Conservation (phyloP, 1,140 invertebrate species). For the Bradysia coprophila region DNA sequence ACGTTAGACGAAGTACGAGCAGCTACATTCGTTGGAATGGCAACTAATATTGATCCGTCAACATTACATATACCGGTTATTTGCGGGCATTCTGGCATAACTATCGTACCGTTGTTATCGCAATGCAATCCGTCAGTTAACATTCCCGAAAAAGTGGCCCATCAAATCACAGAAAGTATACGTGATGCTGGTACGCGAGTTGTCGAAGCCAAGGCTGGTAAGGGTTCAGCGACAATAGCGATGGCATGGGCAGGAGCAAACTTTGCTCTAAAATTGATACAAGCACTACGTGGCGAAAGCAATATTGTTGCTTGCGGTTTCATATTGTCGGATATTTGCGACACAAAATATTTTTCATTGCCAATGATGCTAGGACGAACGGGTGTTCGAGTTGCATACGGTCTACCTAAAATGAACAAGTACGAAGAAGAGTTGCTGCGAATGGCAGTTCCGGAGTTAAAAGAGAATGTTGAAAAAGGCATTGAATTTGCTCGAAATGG, state of each 20-base stretch:
- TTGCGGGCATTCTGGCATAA: slow-evolving; percentile 47
- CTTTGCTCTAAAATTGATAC: slow-evolving; percentile 7
- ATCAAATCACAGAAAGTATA: slow-evolving; percentile 28
- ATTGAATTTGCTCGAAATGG: too few relatives aligned
- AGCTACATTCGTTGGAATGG: slow-evolving; percentile 40
- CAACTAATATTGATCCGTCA: slow-evolving; percentile 28
- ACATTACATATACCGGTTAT: slow-evolving; percentile 44
- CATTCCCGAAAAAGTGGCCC: slow-evolving; percentile 29
- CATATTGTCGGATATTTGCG: too few relatives aligned
- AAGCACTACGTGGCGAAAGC: slow-evolving; percentile 8
- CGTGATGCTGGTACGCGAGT: slow-evolving; percentile 38
- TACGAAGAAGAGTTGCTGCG: too few relatives aligned
- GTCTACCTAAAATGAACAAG: too few relatives aligned
- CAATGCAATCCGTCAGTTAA: slow-evolving; percentile 29
- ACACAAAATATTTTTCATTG: too few relatives aligned
- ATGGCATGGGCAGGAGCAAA: slow-evolving; percentile 41
- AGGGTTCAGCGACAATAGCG: slow-evolving; percentile 42
- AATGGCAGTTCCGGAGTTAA: too few relatives aligned
- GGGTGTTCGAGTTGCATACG: too few relatives aligned
- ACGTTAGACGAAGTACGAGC: slow-evolving; percentile 13
- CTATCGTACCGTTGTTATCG: slow-evolving; percentile 47
- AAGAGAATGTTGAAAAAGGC: too few relatives aligned
- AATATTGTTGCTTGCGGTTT: slow-evolving; percentile 10
- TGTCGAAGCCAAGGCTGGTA: slow-evolving; percentile 39
- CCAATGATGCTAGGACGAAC: too few relatives aligned